These are phyloP conservation scores for Strigamia transsilvanica DNA, from an alignment of 2,888 invertebrate species.

Conservation along the genomic window DNA sequence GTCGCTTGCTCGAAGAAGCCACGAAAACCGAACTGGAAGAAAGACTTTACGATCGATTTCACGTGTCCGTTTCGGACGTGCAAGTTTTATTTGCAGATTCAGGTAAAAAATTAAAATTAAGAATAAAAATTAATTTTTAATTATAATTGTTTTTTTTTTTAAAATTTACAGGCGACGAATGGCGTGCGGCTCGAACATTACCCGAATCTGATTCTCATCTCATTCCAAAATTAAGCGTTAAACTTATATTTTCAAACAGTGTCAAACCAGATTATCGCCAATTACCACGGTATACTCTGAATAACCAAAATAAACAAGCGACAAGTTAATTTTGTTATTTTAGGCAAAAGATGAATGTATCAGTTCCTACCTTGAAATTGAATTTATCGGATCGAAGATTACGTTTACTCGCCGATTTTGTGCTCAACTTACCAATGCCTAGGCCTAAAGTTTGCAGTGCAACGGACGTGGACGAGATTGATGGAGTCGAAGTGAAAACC, in stretches of 20 bases:
- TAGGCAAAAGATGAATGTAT: conserved; percentile 80
- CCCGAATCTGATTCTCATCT: conserved; percentile 79
- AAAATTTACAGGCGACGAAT: conserved; percentile 73
- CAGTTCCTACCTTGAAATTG: conserved; percentile 75
- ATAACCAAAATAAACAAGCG: too few relatives aligned
- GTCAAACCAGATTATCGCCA: conserved; percentile 76
- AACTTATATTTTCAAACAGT: conserved; percentile 76
- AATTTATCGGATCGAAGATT: conserved; percentile 79
- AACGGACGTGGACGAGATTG: conserved; percentile 59
- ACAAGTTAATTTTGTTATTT: conserved; percentile 57
- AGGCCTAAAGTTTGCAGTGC: conserved; percentile 61
- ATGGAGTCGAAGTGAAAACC: neutral
- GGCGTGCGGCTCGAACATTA: conserved; percentile 76
- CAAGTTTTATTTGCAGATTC: conserved; percentile 74
- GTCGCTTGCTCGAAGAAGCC: conserved; percentile 74
- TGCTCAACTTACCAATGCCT: conserved; percentile 67
- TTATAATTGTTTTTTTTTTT: conserved; percentile 57
- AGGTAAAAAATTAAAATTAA: conserved; percentile 63
- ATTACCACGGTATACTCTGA: conserved; percentile 69
- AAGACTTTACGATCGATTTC: conserved; percentile 78
- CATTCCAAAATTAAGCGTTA: conserved; percentile 73
- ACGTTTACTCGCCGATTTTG: conserved; percentile 73
- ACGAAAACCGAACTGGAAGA: conserved; percentile 85
- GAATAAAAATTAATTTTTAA: conserved; percentile 19
- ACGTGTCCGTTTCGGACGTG: conserved; percentile 73